Percentiles rank a stretch among this genome's conserved stretches.
Evolutionary conservation across 1,140 invertebrate genomes (phyloP).

Genomic region (Centruroides sculpturatus): DNA sequence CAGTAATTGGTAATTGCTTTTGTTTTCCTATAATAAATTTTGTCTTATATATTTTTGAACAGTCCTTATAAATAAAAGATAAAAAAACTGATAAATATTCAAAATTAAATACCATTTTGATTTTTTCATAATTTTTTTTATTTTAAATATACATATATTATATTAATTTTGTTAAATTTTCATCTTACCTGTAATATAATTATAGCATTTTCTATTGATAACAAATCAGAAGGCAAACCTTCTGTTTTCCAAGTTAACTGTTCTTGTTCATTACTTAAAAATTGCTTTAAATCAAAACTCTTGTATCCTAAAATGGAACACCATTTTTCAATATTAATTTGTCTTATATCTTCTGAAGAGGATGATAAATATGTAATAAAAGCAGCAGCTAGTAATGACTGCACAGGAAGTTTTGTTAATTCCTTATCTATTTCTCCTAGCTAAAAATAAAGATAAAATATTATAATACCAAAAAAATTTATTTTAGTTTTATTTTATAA

Average conservation of each 20-base stretch:
- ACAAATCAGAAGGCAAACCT: constrained; percentile 61
- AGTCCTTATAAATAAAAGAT: too few relatives aligned
- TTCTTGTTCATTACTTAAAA: constrained; percentile 58
- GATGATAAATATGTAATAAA: constrained; percentile 60
- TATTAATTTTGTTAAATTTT: too few relatives aligned
- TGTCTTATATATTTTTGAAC: too few relatives aligned
- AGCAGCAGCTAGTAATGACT: constrained; percentile 52
- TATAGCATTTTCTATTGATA: constrained; percentile 68
- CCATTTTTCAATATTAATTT: constrained; percentile 34
- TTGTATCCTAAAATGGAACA: constrained; percentile 42
- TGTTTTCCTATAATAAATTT: too few relatives aligned
- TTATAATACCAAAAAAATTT: too few relatives aligned
- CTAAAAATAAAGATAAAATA: neutral
- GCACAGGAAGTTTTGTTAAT: constrained; percentile 27
- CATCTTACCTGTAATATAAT: constrained; percentile 50
- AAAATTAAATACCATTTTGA: too few relatives aligned
- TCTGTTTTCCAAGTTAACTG: constrained; percentile 71
- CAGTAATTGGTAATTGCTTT: too few relatives aligned
- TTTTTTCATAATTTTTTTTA: too few relatives aligned
- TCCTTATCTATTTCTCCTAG: neutral
- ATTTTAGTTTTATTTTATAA: too few relatives aligned
- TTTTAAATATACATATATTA: too few relatives aligned
- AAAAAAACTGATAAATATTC: too few relatives aligned
- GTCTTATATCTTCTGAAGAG: constrained; percentile 48
- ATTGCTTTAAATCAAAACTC: constrained; percentile 51